phyloP scores from a whole-genome alignment of 2,797 vertebrate genomes.

The Enteromius fasciolatus region DNA sequence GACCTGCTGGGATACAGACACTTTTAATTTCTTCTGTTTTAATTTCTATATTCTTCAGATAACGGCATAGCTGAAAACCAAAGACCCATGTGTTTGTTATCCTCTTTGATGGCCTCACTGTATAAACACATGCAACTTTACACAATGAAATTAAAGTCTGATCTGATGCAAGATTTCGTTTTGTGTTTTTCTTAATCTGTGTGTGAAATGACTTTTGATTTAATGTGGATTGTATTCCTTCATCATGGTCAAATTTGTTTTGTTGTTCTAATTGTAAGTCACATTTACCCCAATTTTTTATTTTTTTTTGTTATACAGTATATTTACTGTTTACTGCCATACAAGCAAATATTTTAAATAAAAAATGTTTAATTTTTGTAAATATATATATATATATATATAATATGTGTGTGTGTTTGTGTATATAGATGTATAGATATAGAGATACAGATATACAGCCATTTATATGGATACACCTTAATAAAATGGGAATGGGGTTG shows the following conservation, averaged over 20 bases:
- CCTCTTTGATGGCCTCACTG: constrained; percentile 52
- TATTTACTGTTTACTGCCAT: no score
- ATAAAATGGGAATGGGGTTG: no score
- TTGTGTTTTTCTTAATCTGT: neutral
- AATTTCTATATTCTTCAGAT: constrained; percentile 60
- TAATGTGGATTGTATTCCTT: neutral
- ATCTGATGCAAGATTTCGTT: constrained; percentile 46
- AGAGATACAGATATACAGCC: no score
- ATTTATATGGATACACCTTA: no score
- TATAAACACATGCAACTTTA: constrained; percentile 61
- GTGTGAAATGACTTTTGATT: neutral
- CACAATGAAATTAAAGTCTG: constrained; percentile 62
- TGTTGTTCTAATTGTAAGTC: neutral
- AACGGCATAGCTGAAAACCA: constrained; percentile 64
- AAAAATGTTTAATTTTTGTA: no score
- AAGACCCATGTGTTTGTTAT: constrained; percentile 61
- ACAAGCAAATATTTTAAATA: no score
- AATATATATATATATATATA: no score
- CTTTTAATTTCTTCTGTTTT: constrained; percentile 30
- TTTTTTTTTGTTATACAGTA: neutral
- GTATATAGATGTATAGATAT: no score
- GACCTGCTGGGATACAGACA: constrained; percentile 47
- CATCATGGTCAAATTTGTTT: neutral
- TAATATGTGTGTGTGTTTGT: no score
- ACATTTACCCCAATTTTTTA: neutral